Evolutionary conservation across 1,140 invertebrate genomes (phyloP), one percentile per base, ranked within the genome.

Genomic region (Tetramorium simillimum): DNA sequence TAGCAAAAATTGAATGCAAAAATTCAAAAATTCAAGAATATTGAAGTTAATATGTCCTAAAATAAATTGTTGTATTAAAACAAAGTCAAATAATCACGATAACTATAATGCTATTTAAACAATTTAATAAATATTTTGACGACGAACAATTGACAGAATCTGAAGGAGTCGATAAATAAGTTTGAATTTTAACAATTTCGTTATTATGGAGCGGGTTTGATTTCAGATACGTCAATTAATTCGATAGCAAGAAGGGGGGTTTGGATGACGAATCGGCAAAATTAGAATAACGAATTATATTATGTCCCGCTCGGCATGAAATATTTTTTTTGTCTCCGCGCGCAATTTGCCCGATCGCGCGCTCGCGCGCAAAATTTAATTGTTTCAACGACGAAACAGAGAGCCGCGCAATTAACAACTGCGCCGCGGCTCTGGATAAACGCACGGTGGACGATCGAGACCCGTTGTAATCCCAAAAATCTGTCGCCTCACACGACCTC

Each of bases 381-480:
- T 84, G 69, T 84, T 84, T 62, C 69, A 49, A 84, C 80, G 80
- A 49, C 80, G 69, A 84, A 84, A 73, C 80, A 60, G 80, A 73
- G 80, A 75, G 53, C 67, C 53, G 53, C 67, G 53, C 69, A 84
- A 84, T 84, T 84, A 84, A 84, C 80, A 84, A 84, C 24, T 40
- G 80, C 58, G 18, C 67, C 51, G 67, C 46, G 62, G 46, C n/a
- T 10, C 18, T 18, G 67, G 40, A 46, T 82, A 82, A 82, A 82
- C 12, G 80, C 24, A 67, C 24, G 40, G 43, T 53, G 78, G n/a
- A 46, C 60, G 85, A 43, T 87, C 85, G 63, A 67, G 86, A 72
- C 40, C 77, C 49, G 56, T 43, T 86, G 63, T 86, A 86, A 86
- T 86, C 80, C 77, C 43, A 72, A 70, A 87, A 85, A 87, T 87